Conservation (phyloP, 2,113 vertebrate genomes). For the Gallinago jamesoni region DNA sequence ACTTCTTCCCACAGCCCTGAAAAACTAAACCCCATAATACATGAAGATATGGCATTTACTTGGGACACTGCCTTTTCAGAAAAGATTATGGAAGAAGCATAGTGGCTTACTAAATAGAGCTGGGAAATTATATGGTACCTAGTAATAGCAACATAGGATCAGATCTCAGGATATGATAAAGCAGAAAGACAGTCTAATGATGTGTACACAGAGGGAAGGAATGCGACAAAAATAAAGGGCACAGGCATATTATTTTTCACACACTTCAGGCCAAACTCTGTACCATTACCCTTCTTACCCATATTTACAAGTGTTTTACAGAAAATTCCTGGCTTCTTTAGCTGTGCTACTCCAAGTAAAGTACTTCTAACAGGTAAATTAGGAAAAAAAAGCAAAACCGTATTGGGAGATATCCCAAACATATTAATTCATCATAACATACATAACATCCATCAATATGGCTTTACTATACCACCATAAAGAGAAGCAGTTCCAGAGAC, state of each 20-base stretch:
- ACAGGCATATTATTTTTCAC: background rate
- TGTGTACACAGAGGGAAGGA: background rate
- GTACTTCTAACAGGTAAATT: background rate
- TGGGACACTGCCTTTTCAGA: background rate
- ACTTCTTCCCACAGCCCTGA: background rate
- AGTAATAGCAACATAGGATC: background rate
- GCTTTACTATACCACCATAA: background rate
- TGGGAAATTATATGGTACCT: conserved; percentile 10
- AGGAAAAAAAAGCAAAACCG: background rate
- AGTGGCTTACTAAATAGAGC: background rate
- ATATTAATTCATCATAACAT: background rate
- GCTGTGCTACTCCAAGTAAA: background rate
- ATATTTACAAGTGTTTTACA: background rate
- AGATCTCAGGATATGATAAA: conserved; percentile 32
- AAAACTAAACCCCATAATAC: background rate
- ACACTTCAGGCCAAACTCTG: background rate
- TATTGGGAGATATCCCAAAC: background rate
- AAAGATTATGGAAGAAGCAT: background rate
- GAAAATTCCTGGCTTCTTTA: background rate
- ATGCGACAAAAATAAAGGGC: background rate
- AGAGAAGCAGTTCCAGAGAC: background rate
- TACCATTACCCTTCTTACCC: background rate
- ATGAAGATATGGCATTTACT: background rate
- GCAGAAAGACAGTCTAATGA: background rate
- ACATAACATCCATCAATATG: background rate